phyloP scores from a whole-genome alignment of 1,140 invertebrate genomes.

The Spodoptera litura region DNA sequence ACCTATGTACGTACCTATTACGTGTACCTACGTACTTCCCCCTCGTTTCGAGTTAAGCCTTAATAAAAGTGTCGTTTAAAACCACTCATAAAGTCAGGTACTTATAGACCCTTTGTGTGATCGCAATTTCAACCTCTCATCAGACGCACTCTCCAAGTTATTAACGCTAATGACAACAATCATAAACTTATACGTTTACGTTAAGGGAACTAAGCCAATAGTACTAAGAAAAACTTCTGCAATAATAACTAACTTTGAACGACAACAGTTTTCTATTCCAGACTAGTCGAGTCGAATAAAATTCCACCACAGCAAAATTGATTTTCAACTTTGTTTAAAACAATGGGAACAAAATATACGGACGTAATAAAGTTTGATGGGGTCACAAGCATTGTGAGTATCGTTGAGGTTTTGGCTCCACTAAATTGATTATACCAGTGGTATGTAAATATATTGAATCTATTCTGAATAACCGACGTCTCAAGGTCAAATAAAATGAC shows the following conservation, averaged over 20 bases:
- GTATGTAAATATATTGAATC: background rate
- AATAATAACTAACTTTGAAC: conserved; percentile 18
- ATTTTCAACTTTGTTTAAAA: conserved; percentile 39
- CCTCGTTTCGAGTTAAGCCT: conserved; percentile 7
- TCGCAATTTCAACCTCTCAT: conserved; percentile 21
- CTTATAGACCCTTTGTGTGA: background rate
- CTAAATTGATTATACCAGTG: background rate
- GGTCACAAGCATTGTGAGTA: conserved; percentile 17
- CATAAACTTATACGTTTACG: conserved; percentile 24
- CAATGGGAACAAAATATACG: conserved; percentile 27
- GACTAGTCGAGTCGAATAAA: conserved; percentile 21
- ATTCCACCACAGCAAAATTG: conserved; percentile 32
- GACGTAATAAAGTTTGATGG: conserved; percentile 22
- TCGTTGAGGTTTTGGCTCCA: conserved; percentile 13
- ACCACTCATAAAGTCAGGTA: no score
- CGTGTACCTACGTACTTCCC: background rate
- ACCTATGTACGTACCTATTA: background rate
- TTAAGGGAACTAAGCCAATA: background rate
- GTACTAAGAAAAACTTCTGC: conserved; percentile 5
- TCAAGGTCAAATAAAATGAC: background rate
- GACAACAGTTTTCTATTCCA: conserved; percentile 32
- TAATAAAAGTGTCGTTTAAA: conserved; percentile 21
- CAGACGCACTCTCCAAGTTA: conserved; percentile 5
- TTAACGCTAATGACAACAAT: conserved; percentile 34
- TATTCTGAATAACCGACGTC: background rate